A percentile compares a stretch with the other conserved stretches of the same genome.
Evolutionary conservation across 2,113 vertebrate species (phyloP).

Genomic region (Phaetusa simplex): DNA sequence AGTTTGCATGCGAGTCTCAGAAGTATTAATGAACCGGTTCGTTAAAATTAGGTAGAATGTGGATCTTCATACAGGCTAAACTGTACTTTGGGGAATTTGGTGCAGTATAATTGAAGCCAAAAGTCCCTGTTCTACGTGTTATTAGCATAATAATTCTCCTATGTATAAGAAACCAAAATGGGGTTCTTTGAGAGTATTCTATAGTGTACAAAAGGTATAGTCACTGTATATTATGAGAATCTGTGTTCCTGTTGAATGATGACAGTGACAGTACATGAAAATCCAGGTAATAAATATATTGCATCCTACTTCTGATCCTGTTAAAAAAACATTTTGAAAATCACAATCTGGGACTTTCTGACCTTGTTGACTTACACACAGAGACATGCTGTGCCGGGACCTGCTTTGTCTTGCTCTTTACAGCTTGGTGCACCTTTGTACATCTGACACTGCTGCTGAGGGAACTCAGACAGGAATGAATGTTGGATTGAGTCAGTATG

Average conservation of each 20-base stretch:
- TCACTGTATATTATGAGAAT: background rate
- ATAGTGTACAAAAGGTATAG: background rate
- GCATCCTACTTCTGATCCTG: background rate
- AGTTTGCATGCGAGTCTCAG: background rate
- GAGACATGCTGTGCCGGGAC: background rate
- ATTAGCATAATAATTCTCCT: background rate
- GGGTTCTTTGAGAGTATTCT: background rate
- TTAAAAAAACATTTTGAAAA: background rate
- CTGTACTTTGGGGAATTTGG: background rate
- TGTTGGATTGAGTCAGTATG: background rate
- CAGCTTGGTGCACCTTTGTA: background rate
- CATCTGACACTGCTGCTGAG: background rate
- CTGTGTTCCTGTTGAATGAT: background rate
- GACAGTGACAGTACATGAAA: background rate
- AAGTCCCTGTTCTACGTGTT: background rate
- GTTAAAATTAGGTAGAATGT: slow-evolving; percentile 15
- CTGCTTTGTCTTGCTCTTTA: background rate
- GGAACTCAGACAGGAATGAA: background rate
- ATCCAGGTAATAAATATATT: background rate
- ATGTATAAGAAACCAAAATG: background rate
- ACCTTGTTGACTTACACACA: background rate
- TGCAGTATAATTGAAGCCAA: background rate
- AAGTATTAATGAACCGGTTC: background rate
- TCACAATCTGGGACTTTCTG: background rate
- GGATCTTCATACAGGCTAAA: background rate